Evolutionary conservation across 2,113 vertebrate genomes (phyloP).

Genomic region (Oenanthe melanoleuca): DNA sequence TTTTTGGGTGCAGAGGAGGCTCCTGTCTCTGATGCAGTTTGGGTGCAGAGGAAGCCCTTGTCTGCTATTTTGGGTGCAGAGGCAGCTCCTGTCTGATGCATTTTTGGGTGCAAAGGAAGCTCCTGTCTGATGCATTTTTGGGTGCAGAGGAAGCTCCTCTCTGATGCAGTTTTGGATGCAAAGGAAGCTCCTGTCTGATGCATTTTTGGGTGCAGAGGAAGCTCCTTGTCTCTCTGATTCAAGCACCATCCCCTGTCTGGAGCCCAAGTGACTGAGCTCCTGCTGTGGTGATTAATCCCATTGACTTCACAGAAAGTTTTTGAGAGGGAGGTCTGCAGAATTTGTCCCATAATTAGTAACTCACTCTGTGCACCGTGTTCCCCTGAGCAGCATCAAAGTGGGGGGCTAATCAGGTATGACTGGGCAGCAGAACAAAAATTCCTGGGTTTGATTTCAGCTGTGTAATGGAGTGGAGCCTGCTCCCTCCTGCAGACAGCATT

Average conservation of each 20-base stretch:
- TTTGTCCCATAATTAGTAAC: slow-evolving; percentile 56
- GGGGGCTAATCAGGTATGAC: slow-evolving; percentile 51
- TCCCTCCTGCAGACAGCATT: neutral
- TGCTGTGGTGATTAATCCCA: slow-evolving; percentile 31
- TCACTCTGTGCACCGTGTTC: neutral
- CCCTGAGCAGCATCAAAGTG: slow-evolving; percentile 41
- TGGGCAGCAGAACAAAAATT: slow-evolving; percentile 9
- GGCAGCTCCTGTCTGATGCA: neutral
- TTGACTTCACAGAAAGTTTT: slow-evolving; percentile 23
- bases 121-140: neutral
- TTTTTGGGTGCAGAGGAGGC: too few relatives aligned
- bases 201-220: neutral
- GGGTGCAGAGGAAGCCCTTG: neutral
- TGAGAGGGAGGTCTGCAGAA: slow-evolving; percentile 12
- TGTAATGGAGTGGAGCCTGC: neutral
- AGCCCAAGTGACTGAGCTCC: slow-evolving; percentile 10
- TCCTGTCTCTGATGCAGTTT: neutral
- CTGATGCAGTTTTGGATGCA: neutral
- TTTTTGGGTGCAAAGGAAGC: neutral
- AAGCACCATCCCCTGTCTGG: neutral
- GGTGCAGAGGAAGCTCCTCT: neutral
- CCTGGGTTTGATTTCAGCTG: neutral
- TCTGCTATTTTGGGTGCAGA: too few relatives aligned
- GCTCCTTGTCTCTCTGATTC: neutral
- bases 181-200: neutral